phyloP scores from a whole-genome alignment of 2,113 vertebrate genomes.

The Heteronetta atricapilla region DNA sequence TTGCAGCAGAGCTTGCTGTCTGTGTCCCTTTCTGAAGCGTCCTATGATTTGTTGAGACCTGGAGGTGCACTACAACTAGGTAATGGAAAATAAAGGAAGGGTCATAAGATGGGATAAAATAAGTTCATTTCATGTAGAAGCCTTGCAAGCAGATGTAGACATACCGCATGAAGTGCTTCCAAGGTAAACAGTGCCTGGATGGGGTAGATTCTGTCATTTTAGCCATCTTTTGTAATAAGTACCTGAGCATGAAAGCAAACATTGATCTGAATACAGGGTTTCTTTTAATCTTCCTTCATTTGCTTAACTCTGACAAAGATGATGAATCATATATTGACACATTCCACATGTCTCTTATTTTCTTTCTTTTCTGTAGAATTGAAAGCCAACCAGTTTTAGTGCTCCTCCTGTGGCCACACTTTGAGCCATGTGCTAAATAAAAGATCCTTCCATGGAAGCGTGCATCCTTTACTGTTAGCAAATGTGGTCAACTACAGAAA shows the following conservation, averaged over 20 bases:
- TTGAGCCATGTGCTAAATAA: not conserved
- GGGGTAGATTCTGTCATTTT: not conserved
- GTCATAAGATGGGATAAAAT: not conserved
- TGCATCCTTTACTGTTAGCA: not conserved
- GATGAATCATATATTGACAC: not conserved
- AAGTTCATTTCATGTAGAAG: not conserved
- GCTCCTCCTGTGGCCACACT: not conserved
- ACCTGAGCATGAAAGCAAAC: not conserved
- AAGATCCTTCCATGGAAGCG: not conserved
- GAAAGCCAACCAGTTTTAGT: not conserved
- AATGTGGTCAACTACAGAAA: not conserved
- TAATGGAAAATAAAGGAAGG: not conserved
- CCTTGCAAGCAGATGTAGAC: not conserved
- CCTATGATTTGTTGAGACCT: not conserved
- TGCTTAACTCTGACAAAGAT: not conserved
- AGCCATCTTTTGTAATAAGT: not conserved
- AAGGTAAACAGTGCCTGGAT: not conserved
- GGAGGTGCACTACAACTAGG: not conserved
- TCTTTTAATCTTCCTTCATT: not conserved
- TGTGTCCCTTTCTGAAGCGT: rapidly evolving
- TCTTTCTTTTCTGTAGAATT: not conserved
- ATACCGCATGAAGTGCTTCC: not conserved
- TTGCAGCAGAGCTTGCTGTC: not conserved
- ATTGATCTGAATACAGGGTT: not conserved
- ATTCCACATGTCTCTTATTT: not conserved